phyloP scores from a whole-genome alignment of 2,888 invertebrate genomes.

The Catocala nupta region DNA sequence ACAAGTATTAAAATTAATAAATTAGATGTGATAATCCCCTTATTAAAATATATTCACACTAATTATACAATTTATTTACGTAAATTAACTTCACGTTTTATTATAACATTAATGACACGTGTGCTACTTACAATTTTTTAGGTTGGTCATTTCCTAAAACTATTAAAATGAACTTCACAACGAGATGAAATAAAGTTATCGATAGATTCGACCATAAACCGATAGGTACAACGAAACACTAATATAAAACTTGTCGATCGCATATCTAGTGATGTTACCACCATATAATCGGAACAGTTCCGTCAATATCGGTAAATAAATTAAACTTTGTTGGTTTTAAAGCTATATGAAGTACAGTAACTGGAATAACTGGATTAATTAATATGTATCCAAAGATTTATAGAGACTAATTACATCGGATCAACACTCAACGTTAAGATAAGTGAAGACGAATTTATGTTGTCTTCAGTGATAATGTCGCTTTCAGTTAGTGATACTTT shows the following conservation, averaged over 20 bases:
- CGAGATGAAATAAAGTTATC: slow-evolving; percentile 1
- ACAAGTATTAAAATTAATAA: slow-evolving; percentile 35
- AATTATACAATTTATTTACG: slow-evolving; percentile 38
- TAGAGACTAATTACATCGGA: slow-evolving; percentile 70
- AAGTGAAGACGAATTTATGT: slow-evolving; percentile 40
- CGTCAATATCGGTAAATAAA: slow-evolving; percentile 24
- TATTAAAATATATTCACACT: slow-evolving; percentile 29
- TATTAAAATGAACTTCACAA: slow-evolving; percentile 1
- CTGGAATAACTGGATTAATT: slow-evolving; percentile 58
- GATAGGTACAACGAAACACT: slow-evolving; percentile 11
- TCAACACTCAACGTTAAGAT: slow-evolving; percentile 46
- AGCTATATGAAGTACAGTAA: slow-evolving; percentile 32
- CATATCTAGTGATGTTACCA: slow-evolving; percentile 27
- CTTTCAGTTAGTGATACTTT: slow-evolving; percentile 9
- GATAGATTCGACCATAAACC: neutral
- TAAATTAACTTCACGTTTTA: slow-evolving; percentile 21
- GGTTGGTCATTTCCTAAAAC: slow-evolving; percentile 12
- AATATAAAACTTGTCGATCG: slow-evolving; percentile 5
- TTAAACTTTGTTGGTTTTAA: slow-evolving; percentile 29
- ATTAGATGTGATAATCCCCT: slow-evolving; percentile 31
- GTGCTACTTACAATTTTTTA: neutral
- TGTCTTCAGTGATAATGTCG: slow-evolving; percentile 24
- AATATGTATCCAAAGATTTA: slow-evolving; percentile 71
- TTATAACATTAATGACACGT: slow-evolving; percentile 7
- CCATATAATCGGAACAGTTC: slow-evolving; percentile 33